Conservation (phyloP, 2,797 vertebrate species). For the Crenichthys baileyi region DNA sequence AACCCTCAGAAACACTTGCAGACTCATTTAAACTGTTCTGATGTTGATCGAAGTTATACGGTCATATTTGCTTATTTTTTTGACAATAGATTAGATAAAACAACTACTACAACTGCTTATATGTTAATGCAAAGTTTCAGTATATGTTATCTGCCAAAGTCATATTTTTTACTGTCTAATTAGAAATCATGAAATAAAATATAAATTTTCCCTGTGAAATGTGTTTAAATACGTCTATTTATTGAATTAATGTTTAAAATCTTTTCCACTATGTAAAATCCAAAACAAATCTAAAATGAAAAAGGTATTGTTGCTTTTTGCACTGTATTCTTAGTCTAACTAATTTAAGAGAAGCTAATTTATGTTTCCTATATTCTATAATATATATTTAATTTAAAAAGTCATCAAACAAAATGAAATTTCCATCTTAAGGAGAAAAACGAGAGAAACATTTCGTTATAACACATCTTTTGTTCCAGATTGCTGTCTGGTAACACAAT, state of each 20-base stretch:
- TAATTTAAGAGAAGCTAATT: not conserved
- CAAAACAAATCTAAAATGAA: conserved; percentile 2
- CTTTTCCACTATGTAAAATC: not conserved
- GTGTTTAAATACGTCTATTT: not conserved
- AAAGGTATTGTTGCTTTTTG: conserved; percentile 1
- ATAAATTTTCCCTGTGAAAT: not conserved
- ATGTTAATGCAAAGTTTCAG: not conserved
- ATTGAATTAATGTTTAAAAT: not conserved
- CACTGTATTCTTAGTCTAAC: not conserved
- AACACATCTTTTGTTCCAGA: conserved; percentile 47
- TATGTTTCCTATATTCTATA: not conserved
- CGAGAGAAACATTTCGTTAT: not conserved
- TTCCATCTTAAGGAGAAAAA: conserved; percentile 4
- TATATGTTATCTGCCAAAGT: not conserved
- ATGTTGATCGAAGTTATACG: conserved; percentile 12
- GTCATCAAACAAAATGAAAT: not conserved
- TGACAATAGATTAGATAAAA: not conserved
- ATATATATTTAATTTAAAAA: conserved; percentile 7
- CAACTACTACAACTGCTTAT: not conserved
- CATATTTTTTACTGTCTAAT: not conserved
- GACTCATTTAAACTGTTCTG: not conserved
- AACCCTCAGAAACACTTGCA: conserved; percentile 6
- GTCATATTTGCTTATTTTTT: conserved; percentile 2
- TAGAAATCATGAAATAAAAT: conserved; percentile 5
- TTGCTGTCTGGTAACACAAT: conserved; percentile 54